Base-by-base conservation (phyloP, 2,888 invertebrate species). In the Heliconius sara region DNA sequence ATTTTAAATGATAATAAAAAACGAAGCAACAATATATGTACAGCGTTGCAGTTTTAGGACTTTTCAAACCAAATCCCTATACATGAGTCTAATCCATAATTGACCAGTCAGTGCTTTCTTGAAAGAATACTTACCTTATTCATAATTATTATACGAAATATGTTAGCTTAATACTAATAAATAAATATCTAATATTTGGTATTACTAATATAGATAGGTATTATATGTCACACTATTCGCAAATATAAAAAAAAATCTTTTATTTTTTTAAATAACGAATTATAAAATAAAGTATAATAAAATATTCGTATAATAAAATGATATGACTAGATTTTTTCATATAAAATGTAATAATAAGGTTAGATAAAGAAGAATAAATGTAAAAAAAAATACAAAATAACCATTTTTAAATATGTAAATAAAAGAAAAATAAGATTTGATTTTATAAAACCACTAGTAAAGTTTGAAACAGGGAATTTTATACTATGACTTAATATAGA, bases 61-160 rank as follows among this genome's bases (percentile, higher is more conserved):
- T 91, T 90, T 87, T 81, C 52, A 91, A 93, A 93, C 87, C 86
- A 92, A 93, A 93, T 91, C 90, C 91, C 87, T 91, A 91, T 89
- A 88, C 85, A 89, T 89, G 91, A 91, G 83, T 92, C 95, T 95
- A 95, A 93, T 95, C 93, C 92, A 89, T 95, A 95, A 95, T 95
- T 95, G 95, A 95, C 95, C 93, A 93, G 92, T 94, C 94, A 94
- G 95, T 94, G 92, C 92, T 88, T 89, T 88, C 88, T 87, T 91
- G 90, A 89, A 89, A 91, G 88, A 88, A 88, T 88, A 87, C 85
- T 85, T 86, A 86, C 9, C 65, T 81, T 82, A 82, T 60, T 67
- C 52, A 72, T 52, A 71, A 79, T 70, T 60, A 60, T 63, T 57
- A 19, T 79, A 81, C 16, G 63, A 30, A 47, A 12, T 67, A 52